phyloP scores from a whole-genome alignment of 1,140 invertebrate species.

The Zophobas atratus region DNA sequence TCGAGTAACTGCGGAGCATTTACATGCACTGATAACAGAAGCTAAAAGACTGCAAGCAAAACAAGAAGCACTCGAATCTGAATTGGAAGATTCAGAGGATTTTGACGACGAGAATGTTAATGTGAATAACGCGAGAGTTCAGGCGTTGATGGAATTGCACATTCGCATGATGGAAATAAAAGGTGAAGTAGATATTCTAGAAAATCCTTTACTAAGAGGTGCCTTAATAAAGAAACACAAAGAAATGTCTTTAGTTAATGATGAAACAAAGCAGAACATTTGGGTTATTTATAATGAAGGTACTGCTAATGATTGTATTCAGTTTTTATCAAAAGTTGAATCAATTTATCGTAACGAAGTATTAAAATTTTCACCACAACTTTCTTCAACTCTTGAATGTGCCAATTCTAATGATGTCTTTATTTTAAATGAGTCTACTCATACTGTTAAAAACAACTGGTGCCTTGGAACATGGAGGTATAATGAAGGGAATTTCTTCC shows the following conservation, averaged over 20 bases:
- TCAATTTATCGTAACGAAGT: conserved; percentile 65
- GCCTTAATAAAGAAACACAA: conserved; percentile 65
- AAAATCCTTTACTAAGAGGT: conserved; percentile 74
- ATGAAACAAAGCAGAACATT: conserved; percentile 58
- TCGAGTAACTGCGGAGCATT: conserved; percentile 70
- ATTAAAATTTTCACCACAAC: conserved; percentile 65
- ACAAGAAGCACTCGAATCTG: conserved; percentile 69
- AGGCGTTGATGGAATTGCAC: conserved; percentile 72
- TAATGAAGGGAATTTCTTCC: conserved; percentile 67
- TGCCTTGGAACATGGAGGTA: conserved; percentile 70
- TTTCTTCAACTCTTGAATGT: conserved; percentile 69
- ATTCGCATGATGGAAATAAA: conserved; percentile 74
- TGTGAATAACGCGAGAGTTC: conserved; percentile 66
- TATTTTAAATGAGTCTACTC: conserved; percentile 68
- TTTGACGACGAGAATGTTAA: conserved; percentile 57
- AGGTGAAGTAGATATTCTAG: conserved; percentile 74
- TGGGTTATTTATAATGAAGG: conserved; percentile 71
- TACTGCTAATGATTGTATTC: conserved; percentile 68
- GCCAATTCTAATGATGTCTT: conserved; percentile 68
- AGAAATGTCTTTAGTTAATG: conserved; percentile 52
- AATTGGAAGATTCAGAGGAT: conserved; percentile 67
- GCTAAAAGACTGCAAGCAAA: conserved; percentile 71
- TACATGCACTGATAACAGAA: conserved; percentile 72
- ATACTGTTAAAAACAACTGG: conserved; percentile 67
- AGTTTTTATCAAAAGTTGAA: conserved; percentile 68